Percentiles rank a stretch among this genome's conserved stretches.
phyloP scores from a whole-genome alignment of 92 coral and sea anemone genomes.

The Palythoa caribaeorum region DNA sequence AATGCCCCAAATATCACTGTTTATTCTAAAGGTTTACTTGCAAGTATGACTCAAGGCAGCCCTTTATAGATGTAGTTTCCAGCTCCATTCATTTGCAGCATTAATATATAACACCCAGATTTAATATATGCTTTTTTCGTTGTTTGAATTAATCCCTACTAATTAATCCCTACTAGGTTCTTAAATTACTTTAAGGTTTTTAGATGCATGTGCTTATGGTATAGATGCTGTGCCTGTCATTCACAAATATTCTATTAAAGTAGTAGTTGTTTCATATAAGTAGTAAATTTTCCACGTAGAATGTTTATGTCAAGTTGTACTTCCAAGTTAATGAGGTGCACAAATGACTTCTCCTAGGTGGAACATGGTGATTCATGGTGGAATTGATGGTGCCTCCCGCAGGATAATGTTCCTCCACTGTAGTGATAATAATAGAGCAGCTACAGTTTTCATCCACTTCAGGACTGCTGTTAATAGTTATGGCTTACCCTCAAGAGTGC shows the following conservation, averaged over 20 bases:
- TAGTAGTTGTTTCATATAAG: neutral
- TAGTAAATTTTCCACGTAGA: neutral
- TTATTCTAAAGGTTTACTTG: neutral
- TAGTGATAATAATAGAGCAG: constrained; percentile 68
- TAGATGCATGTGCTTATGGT: neutral
- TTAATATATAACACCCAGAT: neutral
- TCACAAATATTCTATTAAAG: neutral
- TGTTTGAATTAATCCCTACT: neutral
- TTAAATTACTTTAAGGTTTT: constrained; percentile 1
- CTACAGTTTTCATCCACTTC: constrained; percentile 64
- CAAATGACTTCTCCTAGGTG: neutral
- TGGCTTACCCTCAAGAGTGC: constrained; percentile 74
- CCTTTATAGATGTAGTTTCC: neutral
- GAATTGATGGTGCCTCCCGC: constrained; percentile 69
- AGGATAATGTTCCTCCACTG: constrained; percentile 65
- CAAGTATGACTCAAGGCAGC: neutral
- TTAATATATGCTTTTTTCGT: neutral
- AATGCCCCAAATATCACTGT: neutral
- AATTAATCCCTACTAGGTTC: too few species aligned
- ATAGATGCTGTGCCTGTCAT: neutral
- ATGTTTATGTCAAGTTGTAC: neutral
- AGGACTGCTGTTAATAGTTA: constrained; percentile 59
- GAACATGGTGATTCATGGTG: constrained; percentile 34
- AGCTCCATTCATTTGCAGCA: constrained; percentile 1
- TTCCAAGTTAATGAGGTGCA: neutral